A percentile compares a stretch with the other conserved stretches of the same genome.
Evolutionary conservation across 2,797 vertebrate species (phyloP).

Genomic region (Selene dorsalis): DNA sequence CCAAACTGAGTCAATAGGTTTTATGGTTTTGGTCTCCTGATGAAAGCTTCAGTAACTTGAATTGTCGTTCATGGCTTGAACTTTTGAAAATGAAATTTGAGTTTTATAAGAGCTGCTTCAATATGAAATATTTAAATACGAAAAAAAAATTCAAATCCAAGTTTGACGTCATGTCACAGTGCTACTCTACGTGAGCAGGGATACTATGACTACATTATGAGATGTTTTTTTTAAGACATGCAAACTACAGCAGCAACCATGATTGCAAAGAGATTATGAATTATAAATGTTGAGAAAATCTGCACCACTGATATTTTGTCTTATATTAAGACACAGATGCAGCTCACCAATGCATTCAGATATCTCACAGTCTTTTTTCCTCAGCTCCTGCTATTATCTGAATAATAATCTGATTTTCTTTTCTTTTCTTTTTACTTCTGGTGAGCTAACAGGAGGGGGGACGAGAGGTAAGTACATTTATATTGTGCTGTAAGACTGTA

Average conservation of each 20-base stretch:
- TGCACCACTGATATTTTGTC: not conserved
- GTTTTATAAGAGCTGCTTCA: not conserved
- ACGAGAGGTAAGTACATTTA: not conserved
- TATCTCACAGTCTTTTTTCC: constrained; percentile 3
- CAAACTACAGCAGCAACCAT: constrained; percentile 24
- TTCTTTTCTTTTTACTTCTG: not conserved
- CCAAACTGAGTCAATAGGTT: not conserved
- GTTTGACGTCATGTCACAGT: constrained; percentile 48
- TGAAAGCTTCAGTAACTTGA: not conserved
- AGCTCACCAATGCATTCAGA: not conserved
- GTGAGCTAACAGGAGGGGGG: not conserved
- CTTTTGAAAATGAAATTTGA: not conserved
- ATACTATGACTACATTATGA: constrained; percentile 12
- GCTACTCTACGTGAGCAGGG: not conserved
- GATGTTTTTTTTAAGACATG: constrained; percentile 58
- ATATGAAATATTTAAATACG: not conserved
- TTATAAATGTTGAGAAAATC: constrained; percentile 17
- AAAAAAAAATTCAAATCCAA: constrained; percentile 16
- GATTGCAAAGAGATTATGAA: not conserved
- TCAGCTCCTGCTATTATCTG: not conserved
- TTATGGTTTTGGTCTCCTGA: not conserved
- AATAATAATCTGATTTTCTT: not conserved
- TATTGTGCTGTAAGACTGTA: not conserved
- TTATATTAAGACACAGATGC: not conserved
- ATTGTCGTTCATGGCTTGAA: not conserved